A percentile compares a stretch with the other conserved stretches of the same genome.
Evolutionary conservation across 2,888 invertebrate species (phyloP).

Genomic region (Lasioglossum calceatum): DNA sequence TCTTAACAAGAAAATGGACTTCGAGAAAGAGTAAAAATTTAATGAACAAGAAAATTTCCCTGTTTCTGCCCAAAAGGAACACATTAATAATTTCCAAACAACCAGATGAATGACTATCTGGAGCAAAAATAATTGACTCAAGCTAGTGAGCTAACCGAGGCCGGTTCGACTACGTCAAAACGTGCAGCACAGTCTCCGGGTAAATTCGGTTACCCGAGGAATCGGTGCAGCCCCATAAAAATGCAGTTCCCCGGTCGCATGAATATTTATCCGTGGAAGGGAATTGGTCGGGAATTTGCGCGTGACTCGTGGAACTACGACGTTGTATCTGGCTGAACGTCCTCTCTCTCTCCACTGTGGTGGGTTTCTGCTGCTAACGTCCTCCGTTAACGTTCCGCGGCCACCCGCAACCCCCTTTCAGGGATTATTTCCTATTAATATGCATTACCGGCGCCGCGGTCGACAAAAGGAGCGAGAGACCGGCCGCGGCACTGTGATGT

Average conservation of each 20-base stretch:
- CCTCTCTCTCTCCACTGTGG: slow-evolving; percentile 27
- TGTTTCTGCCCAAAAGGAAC: too few relatives aligned
- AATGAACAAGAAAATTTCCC: too few relatives aligned
- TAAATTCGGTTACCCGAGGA: background rate
- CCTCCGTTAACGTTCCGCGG: slow-evolving; percentile 52
- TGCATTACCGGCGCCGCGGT: slow-evolving; percentile 66
- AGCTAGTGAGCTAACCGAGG: background rate
- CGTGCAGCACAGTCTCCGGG: background rate
- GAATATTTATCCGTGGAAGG: slow-evolving; percentile 79
- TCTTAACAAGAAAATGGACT: background rate
- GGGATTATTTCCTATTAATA: slow-evolving; percentile 74
- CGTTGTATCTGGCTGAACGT: slow-evolving; percentile 56
- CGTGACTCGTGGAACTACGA: slow-evolving; percentile 50
- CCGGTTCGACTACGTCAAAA: background rate
- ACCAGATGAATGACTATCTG: background rate
- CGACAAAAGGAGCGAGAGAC: slow-evolving; percentile 71
- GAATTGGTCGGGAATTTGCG: slow-evolving; percentile 76
- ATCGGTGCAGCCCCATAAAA: slow-evolving; percentile 19
- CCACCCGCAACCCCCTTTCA: slow-evolving; percentile 58
- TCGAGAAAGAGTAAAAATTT: too few relatives aligned
- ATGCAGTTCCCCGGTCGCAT: slow-evolving; percentile 67
- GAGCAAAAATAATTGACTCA: background rate
- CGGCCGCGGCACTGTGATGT: slow-evolving; percentile 68
- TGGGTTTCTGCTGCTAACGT: slow-evolving; percentile 52
- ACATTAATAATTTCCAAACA: background rate